Evolutionary conservation across 2,113 vertebrate species (phyloP).

Genomic region (Zosterops borbonicus): DNA sequence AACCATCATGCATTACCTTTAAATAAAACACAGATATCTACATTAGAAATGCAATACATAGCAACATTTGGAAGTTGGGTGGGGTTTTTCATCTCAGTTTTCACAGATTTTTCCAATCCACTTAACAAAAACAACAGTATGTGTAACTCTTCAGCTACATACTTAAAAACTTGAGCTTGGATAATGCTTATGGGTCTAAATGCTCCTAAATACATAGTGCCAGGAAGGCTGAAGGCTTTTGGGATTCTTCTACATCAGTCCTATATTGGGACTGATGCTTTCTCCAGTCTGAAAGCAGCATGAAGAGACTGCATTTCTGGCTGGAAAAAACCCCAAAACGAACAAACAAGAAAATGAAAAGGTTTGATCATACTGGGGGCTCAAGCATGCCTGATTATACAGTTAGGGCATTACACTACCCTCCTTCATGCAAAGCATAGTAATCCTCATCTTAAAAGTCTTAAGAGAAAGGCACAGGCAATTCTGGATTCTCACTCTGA

Average conservation of each 20-base stretch:
- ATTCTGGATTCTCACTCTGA: not conserved
- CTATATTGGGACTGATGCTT: not conserved
- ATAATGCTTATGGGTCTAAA: accelerated
- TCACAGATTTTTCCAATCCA: not conserved
- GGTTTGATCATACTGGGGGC: not conserved
- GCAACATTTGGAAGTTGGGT: not conserved
- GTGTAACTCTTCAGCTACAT: not conserved
- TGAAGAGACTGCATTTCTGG: not conserved
- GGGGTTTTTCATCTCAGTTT: not conserved
- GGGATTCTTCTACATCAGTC: not conserved
- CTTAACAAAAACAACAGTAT: not conserved
- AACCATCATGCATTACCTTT: not conserved
- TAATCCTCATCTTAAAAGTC: not conserved
- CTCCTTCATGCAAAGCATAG: not conserved
- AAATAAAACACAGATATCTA: not conserved
- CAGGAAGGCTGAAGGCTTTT: not conserved
- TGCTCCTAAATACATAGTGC: not conserved
- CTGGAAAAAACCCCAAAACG: not conserved
- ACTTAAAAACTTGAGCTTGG: not conserved
- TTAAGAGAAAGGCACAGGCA: not conserved
- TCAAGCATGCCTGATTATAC: not conserved
- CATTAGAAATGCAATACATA: not conserved
- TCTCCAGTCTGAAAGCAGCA: not conserved
- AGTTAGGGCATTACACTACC: not conserved
- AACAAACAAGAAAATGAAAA: not conserved